Base-by-base conservation (phyloP, 2,797 vertebrate genomes). In the Oceanodroma leucorhoa region DNA sequence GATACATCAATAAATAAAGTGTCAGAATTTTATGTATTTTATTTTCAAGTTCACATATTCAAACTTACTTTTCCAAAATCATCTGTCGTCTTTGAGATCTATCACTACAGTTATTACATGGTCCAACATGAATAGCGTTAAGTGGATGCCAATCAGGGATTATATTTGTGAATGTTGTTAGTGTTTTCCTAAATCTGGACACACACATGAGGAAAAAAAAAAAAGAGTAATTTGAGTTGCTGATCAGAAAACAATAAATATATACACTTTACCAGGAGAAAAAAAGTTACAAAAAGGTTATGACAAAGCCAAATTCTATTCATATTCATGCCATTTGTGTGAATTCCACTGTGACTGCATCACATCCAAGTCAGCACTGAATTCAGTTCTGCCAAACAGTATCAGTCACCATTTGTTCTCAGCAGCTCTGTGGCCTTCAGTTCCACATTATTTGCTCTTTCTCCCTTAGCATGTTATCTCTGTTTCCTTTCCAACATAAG, bases 101-200 rank as follows among this genome's bases (percentile, higher is more conserved):
- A 87, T 88, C 97, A 64, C 88, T 48, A 96, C 99, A 99, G 13
- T 79, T 96, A 80, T 98, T 99, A 97, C 99, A 99, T 0, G 98
- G 98, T 61, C 98, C 97, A 29, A 87, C 71, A 91, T 99, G 98
- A 88, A 97, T 72, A 16, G 99, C 99, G 2, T 98, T 98, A 34
- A 99, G 98, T 6, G 99, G 99, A 57, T 97, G 98, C 99, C 99
- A 99, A 9, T 99, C 98, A 43, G 98, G 96, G 30, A 98, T 30
- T 54, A 98, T 72, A n/a, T 98, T 98, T 48, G 98, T 98, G 96
- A 99, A 99, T 4, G 99, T 99, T 62, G 98, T 98, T 71, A 99
- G 95, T 62, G 97, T 98, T 95, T 98, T 99, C 73, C 73, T 87
- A 83, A 94, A 93, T 38, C 99, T 99, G 78, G 54, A 78, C 6